Base-by-base conservation (phyloP, 2,113 vertebrate genomes). In the Rallus limicola region DNA sequence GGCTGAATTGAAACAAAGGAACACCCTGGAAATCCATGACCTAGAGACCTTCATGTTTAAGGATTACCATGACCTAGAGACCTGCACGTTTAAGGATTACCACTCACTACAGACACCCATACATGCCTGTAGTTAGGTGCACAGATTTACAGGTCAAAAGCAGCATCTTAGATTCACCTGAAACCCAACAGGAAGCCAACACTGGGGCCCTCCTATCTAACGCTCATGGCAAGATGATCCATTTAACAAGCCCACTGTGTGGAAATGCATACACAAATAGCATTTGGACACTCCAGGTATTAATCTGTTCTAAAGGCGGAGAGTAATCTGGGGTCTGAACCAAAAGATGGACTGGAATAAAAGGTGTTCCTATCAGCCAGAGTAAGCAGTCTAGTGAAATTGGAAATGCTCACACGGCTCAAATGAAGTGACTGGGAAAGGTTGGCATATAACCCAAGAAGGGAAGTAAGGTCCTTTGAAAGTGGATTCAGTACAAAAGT, bases 81-180 rank as follows among this genome's bases (percentile, higher is more conserved):
- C 14, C 16, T 31, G 55, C 75, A 90, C 80, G 56, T 86, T 81
- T 72, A 88, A 44, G 65, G 65, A 79, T 85, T 92, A 84, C 21
- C 28, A 62, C 29, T 79, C 12, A 0, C 0, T 26, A 16, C 38
- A 62, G 33, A n/a, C n/a, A n/a, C n/a, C n/a, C n/a, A n/a, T n/a
- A n/a, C n/a, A n/a, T n/a, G n/a, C n/a, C n/a, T n/a, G n/a, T n/a
- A n/a, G n/a, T n/a, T n/a, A n/a, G n/a, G n/a, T n/a, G n/a, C n/a
- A n/a, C n/a, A n/a, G 26, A 74, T 88, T 86, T 92, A 31, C 15
- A 90, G 52, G 64, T 77, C 85, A 86, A 92, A 86, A 78, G n/a
- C 16, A 75, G 68, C 55, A 29, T 64, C 42, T 88, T 88, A 56
- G 26, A 74, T 78, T 68, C 13, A 26, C 16, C 40, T 53, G 46